A percentile compares a stretch with the other conserved stretches of the same genome.
phyloP scores from a whole-genome alignment of 2,797 vertebrate genomes.

The Tenualosa ilisha region DNA sequence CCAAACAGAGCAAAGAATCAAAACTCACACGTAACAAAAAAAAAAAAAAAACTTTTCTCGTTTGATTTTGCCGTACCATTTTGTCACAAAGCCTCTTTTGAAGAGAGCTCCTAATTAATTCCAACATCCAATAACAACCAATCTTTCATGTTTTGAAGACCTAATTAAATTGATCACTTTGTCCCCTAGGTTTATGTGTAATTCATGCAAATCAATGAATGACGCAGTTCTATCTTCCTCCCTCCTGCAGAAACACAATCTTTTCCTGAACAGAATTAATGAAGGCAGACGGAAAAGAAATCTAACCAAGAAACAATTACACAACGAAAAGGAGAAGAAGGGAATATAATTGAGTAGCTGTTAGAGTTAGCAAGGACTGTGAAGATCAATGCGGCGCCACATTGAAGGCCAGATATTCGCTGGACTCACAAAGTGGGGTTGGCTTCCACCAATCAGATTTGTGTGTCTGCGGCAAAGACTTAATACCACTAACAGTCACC shows the following conservation, averaged over 20 bases:
- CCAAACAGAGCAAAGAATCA: not conserved
- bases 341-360: not conserved
- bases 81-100: slow-evolving; percentile 1
- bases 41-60: not conserved
- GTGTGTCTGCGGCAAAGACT: not conserved
- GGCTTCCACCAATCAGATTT: not conserved
- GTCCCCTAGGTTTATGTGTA: slow-evolving; percentile 3
- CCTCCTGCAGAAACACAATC: not conserved
- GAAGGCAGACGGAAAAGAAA: not conserved
- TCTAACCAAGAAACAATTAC: not conserved
- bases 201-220: not conserved
- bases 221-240: not conserved
- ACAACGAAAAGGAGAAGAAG: not conserved
- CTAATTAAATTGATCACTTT: slow-evolving; percentile 11
- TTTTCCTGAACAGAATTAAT: not conserved
- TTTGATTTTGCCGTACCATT: not conserved
- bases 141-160: slow-evolving; percentile 13
- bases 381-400: not conserved
- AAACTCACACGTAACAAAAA: not conserved
- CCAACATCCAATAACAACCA: not conserved
- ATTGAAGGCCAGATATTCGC: not conserved
- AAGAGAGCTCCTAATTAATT: slow-evolving; percentile 17
- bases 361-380: not conserved
- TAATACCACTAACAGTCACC: not conserved
- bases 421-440: not conserved